These are phyloP conservation scores for Beroe ovata DNA, from an alignment of 37 sponge, comb jelly and placozoan genomes.

Conservation along the genomic window DNA sequence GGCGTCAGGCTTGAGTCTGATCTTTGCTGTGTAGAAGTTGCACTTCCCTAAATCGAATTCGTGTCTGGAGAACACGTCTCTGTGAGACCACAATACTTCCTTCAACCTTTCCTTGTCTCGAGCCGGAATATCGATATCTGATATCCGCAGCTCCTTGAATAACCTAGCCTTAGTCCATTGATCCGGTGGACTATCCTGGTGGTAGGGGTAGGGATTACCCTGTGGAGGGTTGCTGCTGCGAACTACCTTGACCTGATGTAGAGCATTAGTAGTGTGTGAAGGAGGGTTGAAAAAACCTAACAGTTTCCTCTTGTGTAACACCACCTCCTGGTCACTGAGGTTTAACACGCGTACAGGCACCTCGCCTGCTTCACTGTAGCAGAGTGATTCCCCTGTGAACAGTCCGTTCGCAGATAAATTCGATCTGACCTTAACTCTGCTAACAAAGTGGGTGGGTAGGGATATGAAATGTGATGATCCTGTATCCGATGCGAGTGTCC, in stretches of 20 bases:
- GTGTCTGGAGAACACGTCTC: constrained; percentile 29
- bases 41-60: constrained; percentile 42
- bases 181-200: not conserved
- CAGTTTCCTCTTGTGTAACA: constrained; percentile 28
- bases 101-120: constrained; percentile 13
- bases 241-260: not conserved
- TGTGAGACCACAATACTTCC: not conserved
- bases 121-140: not conserved
- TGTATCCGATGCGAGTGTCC: not conserved
- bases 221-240: not conserved
- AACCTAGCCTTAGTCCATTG: constrained; percentile 5
- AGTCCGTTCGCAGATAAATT: constrained; percentile 22
- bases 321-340: not conserved
- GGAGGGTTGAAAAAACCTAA: constrained; percentile 12
- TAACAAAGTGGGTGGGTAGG: not conserved
- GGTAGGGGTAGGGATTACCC: not conserved
- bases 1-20: constrained; percentile 13
- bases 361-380: constrained; percentile 15
- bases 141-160: not conserved
- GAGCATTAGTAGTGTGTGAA: not conserved
- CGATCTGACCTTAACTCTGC: not conserved
- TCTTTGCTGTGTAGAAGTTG: constrained; percentile 17
- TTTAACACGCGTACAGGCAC: constrained; percentile 32
- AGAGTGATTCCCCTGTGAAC: constrained; percentile 15
- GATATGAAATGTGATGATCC: not conserved